Base-by-base conservation (phyloP, 2,888 invertebrate genomes). In the Strigamia maritima region DNA sequence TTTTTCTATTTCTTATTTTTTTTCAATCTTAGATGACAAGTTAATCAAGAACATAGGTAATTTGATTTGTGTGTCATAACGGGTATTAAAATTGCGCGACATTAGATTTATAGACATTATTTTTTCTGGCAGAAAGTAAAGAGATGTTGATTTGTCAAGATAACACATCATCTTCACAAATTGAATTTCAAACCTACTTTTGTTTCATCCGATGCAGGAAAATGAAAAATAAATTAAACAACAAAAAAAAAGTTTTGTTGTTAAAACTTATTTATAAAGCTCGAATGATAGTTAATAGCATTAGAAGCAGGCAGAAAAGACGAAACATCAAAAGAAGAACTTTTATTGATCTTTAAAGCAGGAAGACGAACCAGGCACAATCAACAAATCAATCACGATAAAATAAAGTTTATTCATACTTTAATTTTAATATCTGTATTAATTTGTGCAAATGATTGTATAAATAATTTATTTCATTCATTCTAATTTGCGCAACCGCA, bases 251-350 rank as follows among this genome's bases (percentile, higher is more conserved):
- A 65, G n/a, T n/a, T n/a, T n/a, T n/a, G n/a, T n/a, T 19, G 16
- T 65, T 65, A 19, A 65, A 65, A 65, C 10, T 65, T 65, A 22
- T 65, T 65, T 60, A 65, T 16, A 22, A 19, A 65, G 19, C 60
- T 65, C 60, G 60, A 65, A 65, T 65, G 60, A 65, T 65, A 24
- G 60, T 65, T 65, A 65, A 65, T 65, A 65, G 60, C 60, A 65
- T 65, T 65, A 65, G 60, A 65, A 22, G n/a, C n/a, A n/a, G 60
- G 60, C 60, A 65, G 60, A 65, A 65, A 65, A 65, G 60, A 65
- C 22, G 60, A 65, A 65, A 65, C 60, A 65, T 65, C 60, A 65
- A 65, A 65, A 24, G 60, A 22, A 22, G 24, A 44, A 16, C 44
- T 12, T 65, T 24, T 65, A 65, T 65, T 65, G 60, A 65, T 65